Conservation (phyloP, 2,888 invertebrate species). For the Orthosia gothica region DNA sequence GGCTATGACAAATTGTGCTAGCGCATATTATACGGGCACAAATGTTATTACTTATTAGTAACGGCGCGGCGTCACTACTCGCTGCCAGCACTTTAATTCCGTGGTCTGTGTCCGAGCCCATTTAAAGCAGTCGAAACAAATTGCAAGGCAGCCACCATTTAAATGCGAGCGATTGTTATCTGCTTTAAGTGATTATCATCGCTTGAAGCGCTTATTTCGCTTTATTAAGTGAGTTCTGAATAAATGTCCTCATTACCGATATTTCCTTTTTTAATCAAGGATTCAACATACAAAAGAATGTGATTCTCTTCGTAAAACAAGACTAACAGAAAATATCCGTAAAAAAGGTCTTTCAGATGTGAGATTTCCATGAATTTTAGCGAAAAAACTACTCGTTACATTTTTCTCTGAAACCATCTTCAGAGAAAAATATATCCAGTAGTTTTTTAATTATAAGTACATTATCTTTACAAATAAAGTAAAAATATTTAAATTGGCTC, state of each 20-base stretch:
- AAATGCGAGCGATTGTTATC: conserved; percentile 39
- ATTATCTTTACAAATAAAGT: conserved; percentile 15
- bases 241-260: neutral
- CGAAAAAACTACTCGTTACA: neutral
- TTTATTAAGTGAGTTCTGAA: conserved; percentile 12
- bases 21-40: neutral
- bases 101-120: neutral
- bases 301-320: neutral
- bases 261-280: neutral
- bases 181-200: conserved; percentile 19
- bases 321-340: neutral
- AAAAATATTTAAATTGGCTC: conserved; percentile 15
- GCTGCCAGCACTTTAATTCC: neutral
- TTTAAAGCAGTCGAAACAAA: conserved; percentile 30
- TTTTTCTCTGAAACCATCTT: neutral
- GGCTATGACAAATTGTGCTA: neutral
- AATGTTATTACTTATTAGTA: neutral
- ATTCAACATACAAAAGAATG: neutral
- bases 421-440: too few relatives aligned
- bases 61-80: neutral
- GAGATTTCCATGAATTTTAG: neutral
- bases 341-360: neutral
- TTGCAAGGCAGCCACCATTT: conserved; percentile 11
- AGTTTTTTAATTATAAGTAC: conserved; percentile 1
- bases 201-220: conserved; percentile 17